Percentiles rank a stretch among this genome's conserved stretches.
These are phyloP conservation scores for Alentia gelatinosa DNA, from an alignment of 2,888 invertebrate genomes.

Conservation along the genomic window DNA sequence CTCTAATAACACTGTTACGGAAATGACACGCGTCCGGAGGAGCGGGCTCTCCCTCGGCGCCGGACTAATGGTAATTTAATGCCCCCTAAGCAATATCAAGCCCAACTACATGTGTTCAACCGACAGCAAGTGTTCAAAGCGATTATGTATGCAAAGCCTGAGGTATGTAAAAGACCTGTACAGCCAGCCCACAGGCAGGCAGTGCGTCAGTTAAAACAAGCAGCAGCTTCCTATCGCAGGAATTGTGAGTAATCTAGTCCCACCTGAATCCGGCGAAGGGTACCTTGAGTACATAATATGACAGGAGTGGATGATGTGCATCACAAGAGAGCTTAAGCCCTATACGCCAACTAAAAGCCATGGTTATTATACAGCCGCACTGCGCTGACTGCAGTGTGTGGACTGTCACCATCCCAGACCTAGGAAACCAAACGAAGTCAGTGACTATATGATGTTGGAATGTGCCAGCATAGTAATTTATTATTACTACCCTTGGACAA, in stretches of 20 bases:
- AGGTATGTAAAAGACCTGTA: neutral
- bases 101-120: neutral
- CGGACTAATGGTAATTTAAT: neutral
- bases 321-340: neutral
- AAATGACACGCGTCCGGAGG: neutral
- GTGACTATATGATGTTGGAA: neutral
- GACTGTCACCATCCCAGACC: slow-evolving; percentile 51
- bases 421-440: neutral
- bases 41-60: neutral
- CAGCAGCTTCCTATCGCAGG: neutral
- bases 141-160: neutral
- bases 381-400: slow-evolving; percentile 21
- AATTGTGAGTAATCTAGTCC: slow-evolving; percentile 4
- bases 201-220: slow-evolving; percentile 32
- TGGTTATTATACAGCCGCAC: slow-evolving; percentile 31
- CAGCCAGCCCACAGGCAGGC: neutral
- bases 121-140: neutral
- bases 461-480: neutral
- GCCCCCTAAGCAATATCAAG: neutral
- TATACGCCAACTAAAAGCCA: neutral
- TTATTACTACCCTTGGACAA: neutral
- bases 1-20: neutral
- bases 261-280: neutral
- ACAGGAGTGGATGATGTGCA: neutral
- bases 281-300: neutral